Percentiles rank a stretch among this genome's conserved stretches.
Conservation (phyloP, 2,888 invertebrate species). For the Xestoiulus laeticollis region DNA sequence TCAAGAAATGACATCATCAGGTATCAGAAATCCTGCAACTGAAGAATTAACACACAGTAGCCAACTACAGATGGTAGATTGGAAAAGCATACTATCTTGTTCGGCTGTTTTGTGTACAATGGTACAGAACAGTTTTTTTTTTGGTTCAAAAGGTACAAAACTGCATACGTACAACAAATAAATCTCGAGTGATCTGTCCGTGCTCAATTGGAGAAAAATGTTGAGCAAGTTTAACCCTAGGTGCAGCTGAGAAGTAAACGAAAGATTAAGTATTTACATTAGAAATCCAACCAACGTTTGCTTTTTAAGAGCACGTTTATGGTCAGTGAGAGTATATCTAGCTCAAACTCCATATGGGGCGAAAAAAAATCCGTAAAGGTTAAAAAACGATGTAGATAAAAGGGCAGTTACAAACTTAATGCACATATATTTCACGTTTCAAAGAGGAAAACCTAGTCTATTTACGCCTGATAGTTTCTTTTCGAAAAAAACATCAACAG, state of each 20-base stretch:
- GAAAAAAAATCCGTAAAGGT: neutral
- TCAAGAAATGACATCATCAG: too few relatives aligned
- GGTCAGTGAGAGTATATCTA: neutral
- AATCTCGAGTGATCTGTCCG: neutral
- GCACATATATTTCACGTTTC: conserved; percentile 30
- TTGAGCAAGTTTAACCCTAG: neutral
- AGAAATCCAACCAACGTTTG: neutral
- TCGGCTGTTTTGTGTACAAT: neutral
- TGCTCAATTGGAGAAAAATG: conserved; percentile 20
- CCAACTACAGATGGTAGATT: neutral
- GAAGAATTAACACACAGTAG: neutral
- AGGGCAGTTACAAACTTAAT: conserved; percentile 5
- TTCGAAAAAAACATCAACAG: neutral
- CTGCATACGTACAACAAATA: neutral
- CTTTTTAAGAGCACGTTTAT: conserved; percentile 33
- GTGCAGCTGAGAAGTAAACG: neutral
- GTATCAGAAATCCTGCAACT: too few relatives aligned
- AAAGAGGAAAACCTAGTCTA: neutral
- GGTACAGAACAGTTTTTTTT: neutral
- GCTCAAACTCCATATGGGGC: conserved; percentile 6
- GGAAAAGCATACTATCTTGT: neutral
- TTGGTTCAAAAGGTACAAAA: neutral
- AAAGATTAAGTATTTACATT: conserved; percentile 34
- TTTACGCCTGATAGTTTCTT: neutral
- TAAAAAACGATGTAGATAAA: conserved; percentile 32